Evolutionary conservation across 2,113 vertebrate species (phyloP).

Genomic region (Saguinus imperator): DNA sequence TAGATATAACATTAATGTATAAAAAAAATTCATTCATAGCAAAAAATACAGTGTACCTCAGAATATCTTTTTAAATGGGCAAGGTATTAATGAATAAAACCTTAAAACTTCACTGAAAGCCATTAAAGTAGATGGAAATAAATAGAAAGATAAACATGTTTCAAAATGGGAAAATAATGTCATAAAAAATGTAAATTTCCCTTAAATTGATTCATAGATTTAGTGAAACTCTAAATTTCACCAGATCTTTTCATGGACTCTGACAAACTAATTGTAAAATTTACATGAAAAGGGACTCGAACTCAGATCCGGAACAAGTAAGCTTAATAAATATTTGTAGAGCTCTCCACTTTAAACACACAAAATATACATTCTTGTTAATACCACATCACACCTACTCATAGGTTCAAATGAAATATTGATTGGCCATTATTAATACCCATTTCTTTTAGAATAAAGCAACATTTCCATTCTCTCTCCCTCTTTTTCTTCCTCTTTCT

Average conservation of each 20-base stretch:
- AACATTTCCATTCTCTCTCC: too few relatives aligned
- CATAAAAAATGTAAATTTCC: background rate
- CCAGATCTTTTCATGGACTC: background rate
- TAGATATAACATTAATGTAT: background rate
- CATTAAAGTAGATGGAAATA: constrained; percentile 13
- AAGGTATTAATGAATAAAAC: constrained; percentile 13
- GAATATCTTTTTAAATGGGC: constrained; percentile 18
- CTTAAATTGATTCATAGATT: background rate
- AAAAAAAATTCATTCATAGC: background rate
- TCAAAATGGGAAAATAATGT: constrained; percentile 15
- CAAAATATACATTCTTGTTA: too few relatives aligned
- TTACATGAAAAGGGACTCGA: background rate
- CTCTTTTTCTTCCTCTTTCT: too few relatives aligned
- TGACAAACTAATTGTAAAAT: constrained; percentile 32
- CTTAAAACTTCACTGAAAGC: background rate
- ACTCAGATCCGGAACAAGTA: too few relatives aligned
- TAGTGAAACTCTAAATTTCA: constrained; percentile 15
- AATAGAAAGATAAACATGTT: background rate
- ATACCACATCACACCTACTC: too few relatives aligned
- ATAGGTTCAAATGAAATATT: too few relatives aligned
- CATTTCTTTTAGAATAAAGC: too few relatives aligned
- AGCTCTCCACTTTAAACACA: too few relatives aligned
- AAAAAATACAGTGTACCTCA: background rate
- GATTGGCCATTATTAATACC: too few relatives aligned
- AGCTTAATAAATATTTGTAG: too few relatives aligned